Percentiles rank a stretch among this genome's conserved stretches.
These are phyloP conservation scores for Cyphomyrmex costatus DNA, from an alignment of 1,140 invertebrate species.

Conservation along the genomic window DNA sequence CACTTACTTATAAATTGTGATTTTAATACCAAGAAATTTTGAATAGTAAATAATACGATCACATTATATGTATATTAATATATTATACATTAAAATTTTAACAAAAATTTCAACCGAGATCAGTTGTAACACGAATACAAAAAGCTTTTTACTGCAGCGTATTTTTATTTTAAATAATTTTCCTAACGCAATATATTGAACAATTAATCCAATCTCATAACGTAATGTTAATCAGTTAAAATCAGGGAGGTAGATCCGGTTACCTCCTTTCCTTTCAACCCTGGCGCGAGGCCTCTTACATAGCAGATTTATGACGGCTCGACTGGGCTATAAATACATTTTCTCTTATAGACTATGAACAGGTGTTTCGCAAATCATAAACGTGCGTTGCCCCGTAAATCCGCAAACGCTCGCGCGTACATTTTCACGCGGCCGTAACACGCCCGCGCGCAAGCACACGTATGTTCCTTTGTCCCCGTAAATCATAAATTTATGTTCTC, in stretches of 20 bases:
- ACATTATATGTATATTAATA: no score
- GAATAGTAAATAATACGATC: no score
- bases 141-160: no score
- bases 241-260: no score
- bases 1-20: no score
- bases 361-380: conserved; percentile 56
- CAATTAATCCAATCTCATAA: background rate
- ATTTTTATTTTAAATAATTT: background rate
- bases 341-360: conserved; percentile 49
- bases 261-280: background rate
- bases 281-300: background rate
- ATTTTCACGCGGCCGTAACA: conserved; percentile 36
- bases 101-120: no score
- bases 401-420: conserved; percentile 42
- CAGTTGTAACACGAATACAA: no score
- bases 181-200: background rate
- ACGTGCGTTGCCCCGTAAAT: conserved; percentile 49
- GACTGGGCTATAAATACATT: conserved; percentile 33
- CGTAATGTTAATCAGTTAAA: background rate
- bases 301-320: conserved; percentile 25
- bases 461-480: conserved; percentile 46
- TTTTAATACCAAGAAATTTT: no score
- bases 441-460: background rate
- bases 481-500: conserved; percentile 60
- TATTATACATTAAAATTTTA: no score